Evolutionary conservation across 2,888 invertebrate genomes (phyloP).

Genomic region (Epiblema foenella): DNA sequence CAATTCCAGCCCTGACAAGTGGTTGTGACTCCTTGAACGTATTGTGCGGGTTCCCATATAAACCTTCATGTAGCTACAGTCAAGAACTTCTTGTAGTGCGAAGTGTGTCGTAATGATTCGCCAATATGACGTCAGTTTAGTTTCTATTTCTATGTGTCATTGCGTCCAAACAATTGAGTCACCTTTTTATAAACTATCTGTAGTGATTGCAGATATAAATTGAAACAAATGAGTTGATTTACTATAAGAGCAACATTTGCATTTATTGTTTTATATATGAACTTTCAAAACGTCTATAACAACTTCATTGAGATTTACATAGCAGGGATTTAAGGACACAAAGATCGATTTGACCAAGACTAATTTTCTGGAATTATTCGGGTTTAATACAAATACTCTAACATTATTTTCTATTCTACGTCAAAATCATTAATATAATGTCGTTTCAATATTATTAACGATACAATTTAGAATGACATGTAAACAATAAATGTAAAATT

Average conservation of each 20-base stretch:
- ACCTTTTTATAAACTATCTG: background rate
- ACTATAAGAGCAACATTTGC: too few relatives aligned
- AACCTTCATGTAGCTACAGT: background rate
- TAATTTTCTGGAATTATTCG: too few relatives aligned
- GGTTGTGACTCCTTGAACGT: constrained; percentile 9
- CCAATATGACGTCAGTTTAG: background rate
- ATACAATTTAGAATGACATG: too few relatives aligned
- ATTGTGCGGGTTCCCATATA: constrained; percentile 1
- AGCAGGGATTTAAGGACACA: too few relatives aligned
- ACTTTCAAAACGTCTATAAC: too few relatives aligned
- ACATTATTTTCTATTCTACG: too few relatives aligned
- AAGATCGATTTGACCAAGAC: too few relatives aligned
- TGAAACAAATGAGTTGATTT: background rate
- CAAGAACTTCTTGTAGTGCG: background rate
- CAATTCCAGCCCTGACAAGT: background rate
- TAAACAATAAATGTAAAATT: too few relatives aligned
- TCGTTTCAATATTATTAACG: too few relatives aligned
- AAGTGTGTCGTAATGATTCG: background rate
- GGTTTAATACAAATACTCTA: too few relatives aligned
- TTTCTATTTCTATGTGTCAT: background rate
- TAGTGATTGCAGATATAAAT: background rate
- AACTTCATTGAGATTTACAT: too few relatives aligned
- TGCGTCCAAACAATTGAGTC: background rate
- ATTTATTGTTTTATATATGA: too few relatives aligned
- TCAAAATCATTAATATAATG: background rate